These are phyloP conservation scores for Zosterops japonicus DNA, from an alignment of 2,113 vertebrate genomes.

Conservation along the genomic window DNA sequence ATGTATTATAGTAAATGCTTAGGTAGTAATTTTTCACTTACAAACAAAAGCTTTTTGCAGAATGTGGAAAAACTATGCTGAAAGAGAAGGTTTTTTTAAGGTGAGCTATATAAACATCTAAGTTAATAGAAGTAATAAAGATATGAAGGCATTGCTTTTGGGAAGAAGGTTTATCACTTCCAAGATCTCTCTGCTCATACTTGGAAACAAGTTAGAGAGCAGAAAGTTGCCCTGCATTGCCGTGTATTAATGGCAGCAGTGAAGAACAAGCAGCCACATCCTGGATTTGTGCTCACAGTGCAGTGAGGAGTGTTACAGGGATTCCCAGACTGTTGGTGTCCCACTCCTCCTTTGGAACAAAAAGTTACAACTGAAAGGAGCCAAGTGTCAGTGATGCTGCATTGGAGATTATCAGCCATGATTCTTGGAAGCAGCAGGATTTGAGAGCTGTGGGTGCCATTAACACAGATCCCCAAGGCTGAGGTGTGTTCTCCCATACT, in stretches of 20 bases:
- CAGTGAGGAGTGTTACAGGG: rapidly evolving
- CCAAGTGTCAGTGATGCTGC: neutral
- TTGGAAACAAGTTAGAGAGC: neutral
- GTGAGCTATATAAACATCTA: neutral
- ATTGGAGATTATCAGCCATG: neutral
- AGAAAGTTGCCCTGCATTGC: neutral
- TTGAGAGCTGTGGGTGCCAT: neutral
- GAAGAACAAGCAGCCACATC: neutral
- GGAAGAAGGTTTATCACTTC: neutral
- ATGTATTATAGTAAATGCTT: neutral
- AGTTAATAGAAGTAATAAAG: neutral
- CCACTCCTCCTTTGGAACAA: neutral
- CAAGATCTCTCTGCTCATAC: neutral
- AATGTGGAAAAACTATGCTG: neutral
- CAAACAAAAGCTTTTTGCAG: neutral
- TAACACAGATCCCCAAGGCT: neutral
- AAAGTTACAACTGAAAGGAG: neutral
- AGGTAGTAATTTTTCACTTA: neutral
- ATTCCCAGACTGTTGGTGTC: neutral
- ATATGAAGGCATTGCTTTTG: neutral
- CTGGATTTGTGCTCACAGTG: neutral
- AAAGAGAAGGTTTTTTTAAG: neutral
- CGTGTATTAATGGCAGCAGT: rapidly evolving
- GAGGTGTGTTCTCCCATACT: neutral
- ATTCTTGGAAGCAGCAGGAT: neutral